These are phyloP conservation scores for Channa striata DNA, from an alignment of 2,797 vertebrate genomes.

Conservation along the genomic window DNA sequence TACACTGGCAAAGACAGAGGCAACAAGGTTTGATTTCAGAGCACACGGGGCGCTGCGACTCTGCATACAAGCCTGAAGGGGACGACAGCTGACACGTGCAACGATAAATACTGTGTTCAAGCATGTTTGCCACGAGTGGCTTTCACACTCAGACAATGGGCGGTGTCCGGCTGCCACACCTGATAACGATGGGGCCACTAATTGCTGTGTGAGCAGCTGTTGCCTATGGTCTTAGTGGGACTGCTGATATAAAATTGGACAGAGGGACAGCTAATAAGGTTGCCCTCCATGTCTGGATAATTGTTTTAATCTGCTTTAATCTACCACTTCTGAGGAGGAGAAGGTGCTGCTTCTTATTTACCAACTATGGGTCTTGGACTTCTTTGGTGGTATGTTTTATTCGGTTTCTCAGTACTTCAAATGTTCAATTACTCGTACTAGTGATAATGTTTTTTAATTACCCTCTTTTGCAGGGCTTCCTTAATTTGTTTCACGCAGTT, in stretches of 20 bases:
- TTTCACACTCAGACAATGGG: background rate
- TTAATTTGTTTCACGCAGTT: constrained; percentile 49
- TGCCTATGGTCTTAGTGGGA: constrained; percentile 28
- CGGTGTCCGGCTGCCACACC: constrained; percentile 42
- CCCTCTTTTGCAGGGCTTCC: constrained; percentile 40
- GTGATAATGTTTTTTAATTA: background rate
- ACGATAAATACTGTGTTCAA: background rate
- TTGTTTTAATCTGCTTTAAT: background rate
- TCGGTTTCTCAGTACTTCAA: background rate
- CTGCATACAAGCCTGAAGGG: background rate
- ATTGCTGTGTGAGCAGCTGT: constrained; percentile 51
- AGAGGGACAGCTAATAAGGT: rapidly evolving
- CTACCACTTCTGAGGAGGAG: constrained; percentile 25
- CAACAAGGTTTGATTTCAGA: constrained; percentile 46
- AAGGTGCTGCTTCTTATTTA: constrained; percentile 9
- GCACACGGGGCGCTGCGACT: background rate
- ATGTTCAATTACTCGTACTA: background rate
- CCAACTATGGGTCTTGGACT: constrained; percentile 55
- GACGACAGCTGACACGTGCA: background rate
- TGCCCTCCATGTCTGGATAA: background rate
- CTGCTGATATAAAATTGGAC: constrained; percentile 23
- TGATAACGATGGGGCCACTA: constrained; percentile 38
- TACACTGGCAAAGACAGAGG: constrained; percentile 33
- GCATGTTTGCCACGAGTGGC: background rate
- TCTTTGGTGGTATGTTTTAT: constrained; percentile 48